Conservation (phyloP, 2,797 vertebrate species). For the Acrocephalus scirpaceus region DNA sequence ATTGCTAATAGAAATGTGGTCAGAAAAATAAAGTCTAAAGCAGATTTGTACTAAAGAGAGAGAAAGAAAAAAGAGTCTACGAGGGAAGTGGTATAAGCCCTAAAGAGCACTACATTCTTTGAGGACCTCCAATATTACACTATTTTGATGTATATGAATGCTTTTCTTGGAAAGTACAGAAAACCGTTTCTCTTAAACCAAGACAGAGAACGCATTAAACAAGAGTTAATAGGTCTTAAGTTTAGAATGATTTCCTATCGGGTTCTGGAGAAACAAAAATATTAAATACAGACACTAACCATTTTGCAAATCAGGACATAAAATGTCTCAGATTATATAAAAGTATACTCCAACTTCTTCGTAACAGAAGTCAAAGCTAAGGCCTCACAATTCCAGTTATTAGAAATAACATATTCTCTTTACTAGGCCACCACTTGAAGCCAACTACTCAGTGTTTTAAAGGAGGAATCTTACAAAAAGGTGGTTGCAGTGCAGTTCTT, state of each 20-base stretch:
- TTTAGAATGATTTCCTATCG: not conserved
- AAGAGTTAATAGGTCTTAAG: not conserved
- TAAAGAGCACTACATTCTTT: not conserved
- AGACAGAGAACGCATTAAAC: not conserved
- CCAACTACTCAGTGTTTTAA: not conserved
- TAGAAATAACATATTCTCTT: not conserved
- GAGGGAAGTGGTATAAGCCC: not conserved
- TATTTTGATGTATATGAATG: not conserved
- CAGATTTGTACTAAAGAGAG: not conserved
- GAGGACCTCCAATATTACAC: constrained; percentile 12
- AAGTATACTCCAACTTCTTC: constrained; percentile 60
- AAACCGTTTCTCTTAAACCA: constrained; percentile 1
- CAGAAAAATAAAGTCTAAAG: not conserved
- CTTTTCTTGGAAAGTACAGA: not conserved
- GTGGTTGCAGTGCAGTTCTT: not conserved
- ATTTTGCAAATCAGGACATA: constrained; percentile 50
- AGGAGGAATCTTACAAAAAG: not conserved
- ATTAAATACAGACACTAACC: constrained; percentile 17
- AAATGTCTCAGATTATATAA: constrained; percentile 51
- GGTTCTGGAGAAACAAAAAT: constrained; percentile 7
- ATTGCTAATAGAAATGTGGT: not conserved
- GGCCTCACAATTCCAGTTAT: constrained; percentile 73
- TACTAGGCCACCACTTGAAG: constrained; percentile 30
- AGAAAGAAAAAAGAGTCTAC: not conserved
- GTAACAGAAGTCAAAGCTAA: constrained; percentile 69